phyloP scores from a whole-genome alignment of 2,797 vertebrate species.

The Hoplostethus atlanticus region DNA sequence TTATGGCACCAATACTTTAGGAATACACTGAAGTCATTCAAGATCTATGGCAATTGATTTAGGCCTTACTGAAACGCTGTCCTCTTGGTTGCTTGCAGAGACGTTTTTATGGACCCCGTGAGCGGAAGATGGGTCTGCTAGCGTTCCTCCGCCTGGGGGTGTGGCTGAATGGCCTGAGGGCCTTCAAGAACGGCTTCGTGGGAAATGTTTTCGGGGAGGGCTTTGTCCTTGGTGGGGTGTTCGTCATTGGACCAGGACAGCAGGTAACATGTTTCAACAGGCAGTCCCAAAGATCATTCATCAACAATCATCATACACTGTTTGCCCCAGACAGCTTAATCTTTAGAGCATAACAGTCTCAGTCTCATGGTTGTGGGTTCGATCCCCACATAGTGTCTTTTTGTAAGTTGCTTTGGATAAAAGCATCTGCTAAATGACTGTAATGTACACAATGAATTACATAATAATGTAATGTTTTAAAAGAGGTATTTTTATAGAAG shows the following conservation, averaged over 20 bases:
- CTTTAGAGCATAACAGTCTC: no score
- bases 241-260: constrained; percentile 88
- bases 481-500: not conserved
- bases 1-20: not conserved
- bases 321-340: no score
- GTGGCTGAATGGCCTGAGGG: constrained; percentile 90
- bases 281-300: no score
- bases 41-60: constrained; percentile 11
- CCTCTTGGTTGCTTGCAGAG: constrained; percentile 77
- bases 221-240: constrained; percentile 92
- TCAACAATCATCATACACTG: no score
- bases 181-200: constrained; percentile 87
- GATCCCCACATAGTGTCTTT: no score
- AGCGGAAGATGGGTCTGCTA: constrained; percentile 88
- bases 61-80: not conserved
- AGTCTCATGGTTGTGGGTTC: no score
- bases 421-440: no score
- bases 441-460: no score
- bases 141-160: constrained; percentile 89
- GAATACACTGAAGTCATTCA: constrained; percentile 28
- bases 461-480: not conserved
- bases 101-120: constrained; percentile 91
- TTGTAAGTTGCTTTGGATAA: no score
- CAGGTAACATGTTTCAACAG: constrained; percentile 82
- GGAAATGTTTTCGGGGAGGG: constrained; percentile 94